phyloP scores from a whole-genome alignment of 2,888 invertebrate species.

The Parascotia fuliginaria region DNA sequence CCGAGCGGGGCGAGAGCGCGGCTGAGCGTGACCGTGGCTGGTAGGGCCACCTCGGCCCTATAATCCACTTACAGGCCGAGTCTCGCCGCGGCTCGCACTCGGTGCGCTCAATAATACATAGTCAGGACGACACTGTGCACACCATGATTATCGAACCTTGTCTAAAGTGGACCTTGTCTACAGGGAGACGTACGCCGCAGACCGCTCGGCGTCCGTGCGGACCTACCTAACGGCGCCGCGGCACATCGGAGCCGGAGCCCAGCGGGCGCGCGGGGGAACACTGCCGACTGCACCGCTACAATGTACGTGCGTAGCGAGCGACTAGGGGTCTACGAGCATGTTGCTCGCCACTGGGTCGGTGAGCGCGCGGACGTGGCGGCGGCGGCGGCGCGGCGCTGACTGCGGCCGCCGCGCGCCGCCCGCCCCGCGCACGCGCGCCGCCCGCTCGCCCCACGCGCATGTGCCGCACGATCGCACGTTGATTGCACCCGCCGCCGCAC shows the following conservation, averaged over 20 bases:
- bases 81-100: too few species aligned
- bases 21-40: too few species aligned
- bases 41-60: too few species aligned
- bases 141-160: constrained; percentile 6
- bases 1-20: too few species aligned
- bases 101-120: constrained; percentile 25
- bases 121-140: constrained; percentile 9
- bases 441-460: constrained; percentile 20
- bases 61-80: constrained; percentile 22
- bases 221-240: constrained; percentile 22
- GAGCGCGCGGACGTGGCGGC: constrained; percentile 18
- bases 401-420: constrained; percentile 5
- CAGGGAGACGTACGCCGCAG: constrained; percentile 16
- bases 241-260: constrained; percentile 21
- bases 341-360: neutral
- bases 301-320: too few species aligned
- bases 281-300: too few species aligned
- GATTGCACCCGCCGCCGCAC: neutral
- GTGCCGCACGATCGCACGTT: constrained; percentile 7
- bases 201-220: constrained; percentile 27
- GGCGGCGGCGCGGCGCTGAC: constrained; percentile 30
- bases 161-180: neutral
- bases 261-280: neutral
- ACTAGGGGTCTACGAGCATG: constrained; percentile 20
- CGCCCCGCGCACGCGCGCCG: constrained; percentile 11